Evolutionary conservation across 2,797 vertebrate species (phyloP), one percentile per base, ranked within the genome.

Genomic region (Bovichtus diacanthus): DNA sequence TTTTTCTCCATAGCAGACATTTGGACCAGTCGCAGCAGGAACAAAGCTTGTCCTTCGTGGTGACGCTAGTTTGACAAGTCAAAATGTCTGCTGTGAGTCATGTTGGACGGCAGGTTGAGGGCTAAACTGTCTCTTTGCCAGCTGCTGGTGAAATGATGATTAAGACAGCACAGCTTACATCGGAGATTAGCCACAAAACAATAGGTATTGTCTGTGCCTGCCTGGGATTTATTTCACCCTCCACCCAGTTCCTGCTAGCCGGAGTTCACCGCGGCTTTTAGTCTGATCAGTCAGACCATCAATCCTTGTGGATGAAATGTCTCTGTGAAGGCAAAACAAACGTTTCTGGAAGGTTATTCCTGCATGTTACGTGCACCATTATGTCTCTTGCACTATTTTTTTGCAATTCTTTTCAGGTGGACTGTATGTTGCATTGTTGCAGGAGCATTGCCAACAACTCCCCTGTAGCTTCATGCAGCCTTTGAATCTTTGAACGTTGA

Each of bases 121-220:
- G 56, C 69, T 51, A 15, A 61, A 73, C 51, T 16, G 69, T 60
- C 66, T 73, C 49, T 80, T 46, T 39, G 43, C 54, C 70, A 64
- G 80, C 70, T 74, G 73, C 73, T 61, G n/a, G 76, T 67, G 69
- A 86, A 77, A 76, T 87, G 82, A 93, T 87, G 82, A 93, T 88
- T 83, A 80, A 84, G 73, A 85, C 78, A 58, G 71, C 63, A 38
- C 71, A 74, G 74, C 81, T 88, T 86, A 85, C 72, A 87, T 70
- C 75, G 83, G 81, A 84, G 82, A 87, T 90, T 78, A 90, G 74
- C 78, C 21, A 56, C 80, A 79, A 72, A 79, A 91, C 83, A 87
- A 86, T 80, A 85, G 89, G 61, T 70, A 74, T 63, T 76, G 85
- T 84, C 80, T 82, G 61, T 13, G 38, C 16, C 38, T 13, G 38